These are phyloP conservation scores for Drosophila kikkawai DNA, from an alignment of 1,140 invertebrate species.

Conservation along the genomic window DNA sequence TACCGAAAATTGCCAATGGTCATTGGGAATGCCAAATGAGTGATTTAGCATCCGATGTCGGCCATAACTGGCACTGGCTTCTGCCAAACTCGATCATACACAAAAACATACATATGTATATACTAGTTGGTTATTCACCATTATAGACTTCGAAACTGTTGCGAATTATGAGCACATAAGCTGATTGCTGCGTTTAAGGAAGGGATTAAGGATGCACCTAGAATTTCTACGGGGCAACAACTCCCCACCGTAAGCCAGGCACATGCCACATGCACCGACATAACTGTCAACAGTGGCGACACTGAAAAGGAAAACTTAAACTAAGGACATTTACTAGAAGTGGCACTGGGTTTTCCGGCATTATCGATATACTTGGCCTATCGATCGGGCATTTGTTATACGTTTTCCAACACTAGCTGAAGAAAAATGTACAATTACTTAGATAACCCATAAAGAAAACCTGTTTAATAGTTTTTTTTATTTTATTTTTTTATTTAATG, in stretches of 20 bases:
- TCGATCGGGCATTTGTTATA: neutral
- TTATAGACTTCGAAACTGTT: constrained; percentile 1
- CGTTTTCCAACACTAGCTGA: neutral
- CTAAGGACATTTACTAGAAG: neutral
- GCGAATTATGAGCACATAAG: constrained; percentile 45
- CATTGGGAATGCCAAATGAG: constrained; percentile 36
- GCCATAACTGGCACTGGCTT: constrained; percentile 7
- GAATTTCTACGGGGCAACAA: neutral
- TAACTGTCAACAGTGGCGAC: constrained; percentile 32
- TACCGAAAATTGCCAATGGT: constrained; percentile 33
- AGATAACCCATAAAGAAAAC: neutral
- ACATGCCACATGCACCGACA: constrained; percentile 11
- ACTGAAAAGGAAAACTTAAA: constrained; percentile 1
- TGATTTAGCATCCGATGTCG: constrained; percentile 15
- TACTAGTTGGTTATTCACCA: neutral
- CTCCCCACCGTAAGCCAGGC: neutral
- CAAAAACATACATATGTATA: neutral
- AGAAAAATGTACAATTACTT: neutral
- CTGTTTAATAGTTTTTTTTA: too few species aligned
- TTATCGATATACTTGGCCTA: neutral
- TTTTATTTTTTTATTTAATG: neutral
- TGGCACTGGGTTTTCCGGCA: neutral
- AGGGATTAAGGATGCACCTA: constrained; percentile 46
- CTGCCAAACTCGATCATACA: constrained; percentile 6
- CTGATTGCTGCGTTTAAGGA: constrained; percentile 54